These are phyloP conservation scores for Henricia sp. DNA, from an alignment of 53 echinoderm and acorn worm species.

Conservation along the genomic window DNA sequence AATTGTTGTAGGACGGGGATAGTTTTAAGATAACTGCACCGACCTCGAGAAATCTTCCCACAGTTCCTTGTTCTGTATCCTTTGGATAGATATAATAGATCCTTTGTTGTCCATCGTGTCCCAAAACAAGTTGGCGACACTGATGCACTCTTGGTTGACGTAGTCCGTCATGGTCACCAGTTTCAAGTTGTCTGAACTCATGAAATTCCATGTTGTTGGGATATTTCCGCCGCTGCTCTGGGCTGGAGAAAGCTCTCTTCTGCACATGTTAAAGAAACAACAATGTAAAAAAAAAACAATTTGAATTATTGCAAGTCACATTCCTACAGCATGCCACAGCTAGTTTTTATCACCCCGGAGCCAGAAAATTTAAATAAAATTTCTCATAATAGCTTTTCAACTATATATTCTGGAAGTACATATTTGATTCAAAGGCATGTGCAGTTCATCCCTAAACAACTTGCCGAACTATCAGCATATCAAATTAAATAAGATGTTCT, in stretches of 20 bases:
- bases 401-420: too few species aligned
- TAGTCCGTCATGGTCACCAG: not conserved
- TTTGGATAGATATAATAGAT: conserved; percentile 46
- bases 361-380: too few species aligned
- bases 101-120: conserved; percentile 44
- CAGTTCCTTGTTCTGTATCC: conserved; percentile 61
- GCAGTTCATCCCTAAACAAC: too few species aligned
- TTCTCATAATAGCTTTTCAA: too few species aligned
- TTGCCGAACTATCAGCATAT: too few species aligned
- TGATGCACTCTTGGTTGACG: conserved; percentile 23
- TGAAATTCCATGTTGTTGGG: conserved; percentile 14
- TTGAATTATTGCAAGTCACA: too few species aligned
- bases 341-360: too few species aligned
- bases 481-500: too few species aligned
- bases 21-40: not conserved
- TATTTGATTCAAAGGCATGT: too few species aligned
- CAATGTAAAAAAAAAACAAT: too few species aligned
- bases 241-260: not conserved
- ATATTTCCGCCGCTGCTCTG: not conserved
- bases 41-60: conserved; percentile 65
- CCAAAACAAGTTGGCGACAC: conserved; percentile 37
- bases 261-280: not conserved
- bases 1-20: not conserved
- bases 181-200: not conserved
- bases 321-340: too few species aligned